Base-by-base conservation (phyloP, 2,113 vertebrate species). In the Melanotaenia duboulayi region DNA sequence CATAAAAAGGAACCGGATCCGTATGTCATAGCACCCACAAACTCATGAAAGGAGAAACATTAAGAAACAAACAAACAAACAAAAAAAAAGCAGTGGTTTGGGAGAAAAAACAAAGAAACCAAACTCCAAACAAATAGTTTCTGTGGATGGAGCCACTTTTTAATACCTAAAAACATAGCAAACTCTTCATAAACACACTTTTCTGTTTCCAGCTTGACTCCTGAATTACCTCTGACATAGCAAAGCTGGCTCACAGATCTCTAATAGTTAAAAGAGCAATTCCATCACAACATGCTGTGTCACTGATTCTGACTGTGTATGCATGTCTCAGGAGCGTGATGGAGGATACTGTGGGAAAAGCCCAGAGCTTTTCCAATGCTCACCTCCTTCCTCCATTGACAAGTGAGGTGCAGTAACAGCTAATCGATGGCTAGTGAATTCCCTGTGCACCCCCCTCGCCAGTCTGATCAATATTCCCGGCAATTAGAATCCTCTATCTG, bases 401-500 rank as follows among this genome's bases (percentile, higher is more conserved):
- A 86, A 92, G 87, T 63, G 60, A 88, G 86, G 90, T 85, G 87
- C 84, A 84, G 92, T 92, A 94, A 94, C 93, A 94, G 94, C 90
- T 93, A 95, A 95, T 95, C 94, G 84, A 95, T 95, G 84, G 83
- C 85, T 81, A 23, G 86, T 77, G 83, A 94, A 92, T 92, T 94
- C 90, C 93, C 92, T 57, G 62, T 58, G 81, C 91, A 76, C 79
- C 83, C 88, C 88, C 90, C 87, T 90, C 50, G 58, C 90, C 68
- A 56, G 84, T 72, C 80, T 92, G 91, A 95, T 95, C 94, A 92
- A 95, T 95, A 94, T 92, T 87, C 90, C 88, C 82, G 91, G 93
- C 94, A 95, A 95, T 95, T 95, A 95, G 91, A 94, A 95, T 95
- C 90, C 93, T 88, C 94, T 94, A 94, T 95, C 93, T 94, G 92